Conservation (phyloP, 2,113 vertebrate genomes). For the Engraulis encrasicolus region DNA sequence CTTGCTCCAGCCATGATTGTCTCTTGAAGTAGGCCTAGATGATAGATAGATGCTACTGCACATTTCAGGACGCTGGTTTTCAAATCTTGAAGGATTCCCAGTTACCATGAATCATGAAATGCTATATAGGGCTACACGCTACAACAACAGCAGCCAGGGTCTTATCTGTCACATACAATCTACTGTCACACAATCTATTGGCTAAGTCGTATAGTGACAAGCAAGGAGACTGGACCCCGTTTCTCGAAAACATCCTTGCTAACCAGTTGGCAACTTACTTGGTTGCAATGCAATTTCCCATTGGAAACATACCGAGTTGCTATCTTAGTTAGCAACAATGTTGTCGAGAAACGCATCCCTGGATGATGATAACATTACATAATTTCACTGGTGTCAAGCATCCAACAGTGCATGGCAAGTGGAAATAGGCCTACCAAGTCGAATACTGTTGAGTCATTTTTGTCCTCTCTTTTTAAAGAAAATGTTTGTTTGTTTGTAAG, state of each 20-base stretch:
- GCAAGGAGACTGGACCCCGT: neutral
- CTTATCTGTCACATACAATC: no score
- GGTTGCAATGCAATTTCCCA: no score
- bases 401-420: neutral
- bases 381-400: neutral
- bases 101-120: neutral
- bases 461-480: neutral
- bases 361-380: no score
- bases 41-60: no score
- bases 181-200: neutral
- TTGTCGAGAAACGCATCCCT: no score
- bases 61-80: neutral
- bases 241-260: no score
- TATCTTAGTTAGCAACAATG: no score
- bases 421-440: neutral
- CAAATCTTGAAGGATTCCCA: constrained; percentile 1
- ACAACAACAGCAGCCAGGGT: neutral
- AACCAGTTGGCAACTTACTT: no score
- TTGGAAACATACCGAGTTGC: neutral
- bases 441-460: neutral
- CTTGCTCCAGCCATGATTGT: no score
- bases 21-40: neutral
- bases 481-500: neutral
- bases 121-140: no score
- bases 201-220: neutral